Evolutionary conservation across 1,140 invertebrate species (phyloP), one percentile per base, ranked within the genome.

Genomic region (Atopsyche davidsoni): DNA sequence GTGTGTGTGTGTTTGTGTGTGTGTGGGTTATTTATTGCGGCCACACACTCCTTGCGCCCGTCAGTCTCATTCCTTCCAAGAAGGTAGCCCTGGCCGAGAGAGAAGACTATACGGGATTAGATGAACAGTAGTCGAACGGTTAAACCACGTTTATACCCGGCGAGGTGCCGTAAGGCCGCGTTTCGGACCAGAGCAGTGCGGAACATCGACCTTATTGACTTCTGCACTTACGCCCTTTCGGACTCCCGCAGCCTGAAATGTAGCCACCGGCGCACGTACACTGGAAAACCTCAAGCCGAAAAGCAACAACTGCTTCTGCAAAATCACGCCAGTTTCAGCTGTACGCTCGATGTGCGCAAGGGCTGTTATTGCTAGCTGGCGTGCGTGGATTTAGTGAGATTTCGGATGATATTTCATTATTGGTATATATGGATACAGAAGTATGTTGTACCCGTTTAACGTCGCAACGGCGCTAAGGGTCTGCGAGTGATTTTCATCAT

Each of bases 51-150:
- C n/a, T 28, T 28, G 7, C 7, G n/a, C 7, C n/a, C n/a, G 25
- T 28, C 25, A 28, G 7, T 7, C n/a, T 11, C 13, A 3, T 14
- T 19, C n/a, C 17, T 19, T 17, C 36, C 11, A 19, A 17, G 2
- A 10, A 34, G 36, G 22, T 31, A 39, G 36, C 28, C 13, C 16
- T 17, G 52, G 13, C 23, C 34, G 53, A 44, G 38, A 24, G 45
- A 39, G 47, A 51, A 47, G 38, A 36, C 21, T 25, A 55, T 40
- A 46, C 36, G 43, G 53, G 53, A 55, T 55, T 55, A 55, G 53
- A 55, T 55, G 53, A 55, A 55, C 53, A 55, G 53, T 55, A 55
- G 53, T 55, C 47, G 18, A 40, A 55, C 43, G 41, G 36, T 40
- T 42, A 43, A 47, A 51, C 44, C 47, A 43, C 31, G 48, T 41